These are phyloP conservation scores for Onychorhynchus coronatus DNA, from an alignment of 2,113 vertebrate genomes.

Conservation along the genomic window DNA sequence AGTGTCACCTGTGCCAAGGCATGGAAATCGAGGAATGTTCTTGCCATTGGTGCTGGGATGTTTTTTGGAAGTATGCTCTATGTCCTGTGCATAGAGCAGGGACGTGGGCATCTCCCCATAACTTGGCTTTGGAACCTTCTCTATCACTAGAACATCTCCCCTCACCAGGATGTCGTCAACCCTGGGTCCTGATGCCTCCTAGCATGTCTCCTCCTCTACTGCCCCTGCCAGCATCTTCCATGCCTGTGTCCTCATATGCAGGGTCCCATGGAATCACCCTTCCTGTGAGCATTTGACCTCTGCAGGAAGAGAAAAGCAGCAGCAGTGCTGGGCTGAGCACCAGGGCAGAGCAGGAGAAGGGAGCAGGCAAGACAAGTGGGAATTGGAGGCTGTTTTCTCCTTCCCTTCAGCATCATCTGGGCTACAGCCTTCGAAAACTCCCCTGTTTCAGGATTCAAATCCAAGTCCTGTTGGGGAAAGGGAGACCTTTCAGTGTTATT, in stretches of 20 bases:
- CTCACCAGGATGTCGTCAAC: background rate
- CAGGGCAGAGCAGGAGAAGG: background rate
- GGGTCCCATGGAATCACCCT: background rate
- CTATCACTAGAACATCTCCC: background rate
- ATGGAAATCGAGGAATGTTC: background rate
- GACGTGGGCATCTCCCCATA: rapidly evolving
- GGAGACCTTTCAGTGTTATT: background rate
- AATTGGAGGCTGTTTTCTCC: background rate
- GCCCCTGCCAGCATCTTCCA: background rate
- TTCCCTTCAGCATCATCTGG: background rate
- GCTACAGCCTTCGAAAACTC: background rate
- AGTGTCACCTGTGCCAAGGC: background rate
- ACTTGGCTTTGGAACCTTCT: background rate
- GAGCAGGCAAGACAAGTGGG: background rate
- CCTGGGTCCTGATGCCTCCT: background rate
- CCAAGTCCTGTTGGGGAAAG: background rate
- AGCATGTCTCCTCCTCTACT: background rate
- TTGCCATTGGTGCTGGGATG: background rate
- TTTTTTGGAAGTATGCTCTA: background rate
- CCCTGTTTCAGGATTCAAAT: background rate
- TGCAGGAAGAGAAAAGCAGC: background rate
- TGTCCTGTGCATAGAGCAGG: background rate
- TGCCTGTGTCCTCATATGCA: background rate
- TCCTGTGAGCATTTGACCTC: background rate
- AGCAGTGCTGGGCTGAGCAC: background rate